Base-by-base conservation (phyloP, 2,888 invertebrate genomes). In the Rhogogaster chlorosoma region DNA sequence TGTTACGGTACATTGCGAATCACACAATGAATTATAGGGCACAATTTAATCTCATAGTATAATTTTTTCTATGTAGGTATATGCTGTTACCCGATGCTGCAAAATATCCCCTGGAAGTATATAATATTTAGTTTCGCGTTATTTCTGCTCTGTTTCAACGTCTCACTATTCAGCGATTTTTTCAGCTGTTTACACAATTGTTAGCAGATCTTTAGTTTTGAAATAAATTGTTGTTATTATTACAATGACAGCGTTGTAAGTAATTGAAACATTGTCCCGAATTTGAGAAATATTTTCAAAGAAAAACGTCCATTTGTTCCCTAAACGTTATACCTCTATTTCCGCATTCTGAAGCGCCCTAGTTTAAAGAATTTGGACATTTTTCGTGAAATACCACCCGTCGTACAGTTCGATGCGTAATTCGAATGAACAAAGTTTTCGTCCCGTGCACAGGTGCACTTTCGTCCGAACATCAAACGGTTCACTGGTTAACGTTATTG, bases 401-500 rank as follows among this genome's bases (percentile, higher is more conserved):
- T 29, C 26, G 57, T 61, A 80, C 57, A 61, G 61, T 80, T 80
- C 80, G 26, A 26, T 29, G 61, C 22, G 80, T 61, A 61, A 57
- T 80, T 80, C 38, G 57, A 80, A 80, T 36, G 80, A 57, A n/a
- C 57, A 61, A 80, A 80, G 80, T 80, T 80, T 61, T 22, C 57
- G 57, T 80, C 57, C 38, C 38, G 36, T 61, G 80, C 61, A 80
- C 57, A 80, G 80, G 61, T 80, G 80, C 61, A 80, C 61, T 80
- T 80, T 42, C 57, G 38, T 49, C 36, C 36, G 80, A 61, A 80
- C 32, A 80, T 80, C 57, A 61, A 61, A 80, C 80, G 80, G 80
- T 80, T 36, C 61, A 80, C 57, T 80, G 80, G 80, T 61, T 36
- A 61, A 61, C 80, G 38, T 80, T 80, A 80, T 80, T 57, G 80